phyloP scores from a whole-genome alignment of 2,113 vertebrate species.

The Bubalus kerabau region DNA sequence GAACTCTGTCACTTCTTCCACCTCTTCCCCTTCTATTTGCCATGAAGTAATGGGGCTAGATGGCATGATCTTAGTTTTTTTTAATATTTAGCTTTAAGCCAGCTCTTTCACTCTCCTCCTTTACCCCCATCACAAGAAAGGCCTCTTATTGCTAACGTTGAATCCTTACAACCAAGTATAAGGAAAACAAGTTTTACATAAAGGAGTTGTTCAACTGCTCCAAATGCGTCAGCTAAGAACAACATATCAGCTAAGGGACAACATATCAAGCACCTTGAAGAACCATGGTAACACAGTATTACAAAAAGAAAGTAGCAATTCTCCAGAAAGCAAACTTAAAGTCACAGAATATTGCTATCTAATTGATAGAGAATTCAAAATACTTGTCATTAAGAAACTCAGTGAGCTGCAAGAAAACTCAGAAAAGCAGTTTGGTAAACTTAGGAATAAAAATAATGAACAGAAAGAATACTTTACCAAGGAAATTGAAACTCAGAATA shows the following conservation, averaged over 20 bases:
- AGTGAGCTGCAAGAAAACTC: background rate
- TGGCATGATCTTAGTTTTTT: background rate
- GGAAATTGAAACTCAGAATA: background rate
- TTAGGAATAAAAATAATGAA: background rate
- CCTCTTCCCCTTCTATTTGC: background rate
- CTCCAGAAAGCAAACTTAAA: background rate
- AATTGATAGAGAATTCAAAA: background rate
- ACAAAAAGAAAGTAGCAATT: background rate
- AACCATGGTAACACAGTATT: background rate
- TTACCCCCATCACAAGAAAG: background rate
- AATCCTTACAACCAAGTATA: background rate
- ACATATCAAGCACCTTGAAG: background rate
- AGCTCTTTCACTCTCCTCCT: background rate
- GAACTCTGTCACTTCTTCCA: background rate
- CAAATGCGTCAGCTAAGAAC: background rate
- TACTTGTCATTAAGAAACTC: background rate
- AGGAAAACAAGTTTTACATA: background rate
- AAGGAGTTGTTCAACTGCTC: background rate
- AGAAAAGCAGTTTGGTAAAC: background rate
- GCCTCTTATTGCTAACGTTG: background rate
- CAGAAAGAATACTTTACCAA: background rate
- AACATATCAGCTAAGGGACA: background rate
- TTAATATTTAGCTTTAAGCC: background rate
- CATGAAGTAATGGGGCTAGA: background rate
- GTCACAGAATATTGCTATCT: background rate